Base-by-base conservation (phyloP, 2,888 invertebrate genomes). In the Phlogophora meticulosa region DNA sequence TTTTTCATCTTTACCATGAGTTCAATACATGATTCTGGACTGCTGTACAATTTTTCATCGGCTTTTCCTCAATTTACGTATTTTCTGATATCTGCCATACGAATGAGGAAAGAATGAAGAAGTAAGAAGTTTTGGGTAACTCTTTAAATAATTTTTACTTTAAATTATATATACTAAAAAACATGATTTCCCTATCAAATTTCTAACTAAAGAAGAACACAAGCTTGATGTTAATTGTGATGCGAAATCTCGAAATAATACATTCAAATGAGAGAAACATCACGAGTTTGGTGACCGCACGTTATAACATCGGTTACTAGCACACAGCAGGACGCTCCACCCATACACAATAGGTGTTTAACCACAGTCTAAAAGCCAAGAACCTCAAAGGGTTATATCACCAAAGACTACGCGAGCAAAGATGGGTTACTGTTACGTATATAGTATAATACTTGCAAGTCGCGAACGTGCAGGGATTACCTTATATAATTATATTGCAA, bases 361-460 rank as follows among this genome's bases (percentile, higher is more conserved):
- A 42, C 42, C 10, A 49, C 48, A 5, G 32, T 32, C 74, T 36
- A 34, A 17, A 17, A 76, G 70, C 71, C 76, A 69, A 76, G 32
- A 48, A 24, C 46, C 59, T 42, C 22, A 46, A 20, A 10, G 45
- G 28, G 72, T 72, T 76, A 71, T 72, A 52, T 77, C 62, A 77
- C 71, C 32, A 24, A 52, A 46, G 2, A 46, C 34, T 7, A 7
- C 4, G 9, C 28, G 4, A 42, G 15, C 28, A 32, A 55, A 51
- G 45, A 46, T 49, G 10, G 59, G 71, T 45, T 49, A 45, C 13
- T 28, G 24, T 76, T 76, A 68, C 46, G 52, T 75, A 56, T 58
- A 68, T 56, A 51, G 76, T 61, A 62, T 79, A 79, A 76, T 79
- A 59, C 51, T 75, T 75, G 53, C 79, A 1, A 45, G 68, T 42